Evolutionary conservation across 2,113 vertebrate genomes (phyloP), one percentile per base, ranked within the genome.

Genomic region (Elephantulus edwardii): DNA sequence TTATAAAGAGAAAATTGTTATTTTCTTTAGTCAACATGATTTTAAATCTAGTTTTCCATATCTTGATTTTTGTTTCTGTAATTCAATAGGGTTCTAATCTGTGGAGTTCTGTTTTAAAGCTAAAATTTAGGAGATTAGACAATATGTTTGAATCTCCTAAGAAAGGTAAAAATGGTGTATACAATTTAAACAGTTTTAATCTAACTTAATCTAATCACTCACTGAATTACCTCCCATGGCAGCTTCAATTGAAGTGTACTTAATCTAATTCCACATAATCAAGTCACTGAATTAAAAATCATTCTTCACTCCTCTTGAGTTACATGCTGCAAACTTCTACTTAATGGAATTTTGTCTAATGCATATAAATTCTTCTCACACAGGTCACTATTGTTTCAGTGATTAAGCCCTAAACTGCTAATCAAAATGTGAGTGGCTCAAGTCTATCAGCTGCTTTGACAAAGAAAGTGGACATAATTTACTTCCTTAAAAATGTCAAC

Each of bases 241-340:
- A 87, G 78, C 56, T 68, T 38, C 50, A 76, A 35, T 0, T 68
- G 68, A 80, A 79, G n/a, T 56, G 42, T 74, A 26, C 16, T 87
- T 87, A 72, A 86, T 74, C 77, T 89, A 86, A 46, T 85, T 48
- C n/a, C 24, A 52, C 17, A 77, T 82, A 88, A 66, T 10, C 28
- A 72, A 72, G 64, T n/a, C 33, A 54, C 71, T 12, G 33, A 81
- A 72, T 48, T 82, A 68, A 35, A 35, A 24, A 85, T 60, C 35
- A 28, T 22, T 84, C 42, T 90, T 85, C 56, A 28, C 58, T 66
- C 33, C 60, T 38, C 56, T 68, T 68, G 0, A 44, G 40, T 26
- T 26, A 19, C 13, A 24, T 44, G 35, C 7, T 89, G 40, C 13
- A 14, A 35, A 50, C 35, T 52, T 33, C 85, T 22, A 58, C 8